Conservation (phyloP, 2,888 invertebrate species). For the Nemurella pictetii region DNA sequence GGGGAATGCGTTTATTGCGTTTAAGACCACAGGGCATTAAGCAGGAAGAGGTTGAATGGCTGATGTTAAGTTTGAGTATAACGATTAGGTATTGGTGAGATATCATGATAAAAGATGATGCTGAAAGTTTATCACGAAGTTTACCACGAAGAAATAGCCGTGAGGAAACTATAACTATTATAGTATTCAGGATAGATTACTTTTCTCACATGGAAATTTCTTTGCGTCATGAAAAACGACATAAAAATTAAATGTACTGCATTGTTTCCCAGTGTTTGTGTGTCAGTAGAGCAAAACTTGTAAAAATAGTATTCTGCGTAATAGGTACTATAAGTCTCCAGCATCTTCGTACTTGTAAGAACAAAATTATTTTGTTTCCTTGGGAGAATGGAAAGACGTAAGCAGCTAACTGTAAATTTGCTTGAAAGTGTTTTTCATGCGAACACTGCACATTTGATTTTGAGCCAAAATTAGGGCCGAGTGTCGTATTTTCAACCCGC, state of each 20-base stretch:
- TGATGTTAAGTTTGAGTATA: too few relatives aligned
- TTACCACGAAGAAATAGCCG: too few relatives aligned
- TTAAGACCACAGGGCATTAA: background rate
- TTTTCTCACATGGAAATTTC: too few relatives aligned
- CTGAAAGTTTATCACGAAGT: too few relatives aligned
- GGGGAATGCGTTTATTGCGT: background rate
- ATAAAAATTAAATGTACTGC: background rate
- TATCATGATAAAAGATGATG: too few relatives aligned
- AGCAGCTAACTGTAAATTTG: background rate
- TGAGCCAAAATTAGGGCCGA: background rate
- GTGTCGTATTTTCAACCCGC: background rate
- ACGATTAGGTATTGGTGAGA: too few relatives aligned
- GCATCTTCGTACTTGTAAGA: background rate
- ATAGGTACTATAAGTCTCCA: background rate
- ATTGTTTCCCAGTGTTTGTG: background rate
- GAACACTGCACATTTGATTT: background rate
- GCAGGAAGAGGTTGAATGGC: too few relatives aligned
- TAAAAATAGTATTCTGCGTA: background rate
- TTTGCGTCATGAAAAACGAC: too few relatives aligned
- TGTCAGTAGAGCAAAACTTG: background rate
- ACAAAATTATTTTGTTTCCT: background rate
- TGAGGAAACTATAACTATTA: too few relatives aligned
- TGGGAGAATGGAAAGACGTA: background rate
- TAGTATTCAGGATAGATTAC: background rate
- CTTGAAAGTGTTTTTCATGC: background rate